Evolutionary conservation across 2,113 vertebrate species (phyloP).

Genomic region (Oreochromis aureus): DNA sequence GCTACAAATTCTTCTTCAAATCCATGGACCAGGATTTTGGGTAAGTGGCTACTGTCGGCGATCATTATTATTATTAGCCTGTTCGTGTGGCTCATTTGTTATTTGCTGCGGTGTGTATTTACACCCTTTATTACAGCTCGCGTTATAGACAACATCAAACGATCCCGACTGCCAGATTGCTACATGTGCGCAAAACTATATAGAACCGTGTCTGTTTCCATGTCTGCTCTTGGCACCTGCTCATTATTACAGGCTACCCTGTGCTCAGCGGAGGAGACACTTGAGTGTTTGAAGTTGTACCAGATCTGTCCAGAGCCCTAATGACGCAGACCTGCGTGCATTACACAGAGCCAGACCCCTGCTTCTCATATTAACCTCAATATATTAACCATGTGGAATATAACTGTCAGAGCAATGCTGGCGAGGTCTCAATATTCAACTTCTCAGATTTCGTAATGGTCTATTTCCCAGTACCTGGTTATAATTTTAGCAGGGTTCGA

Average conservation of each 20-base stretch:
- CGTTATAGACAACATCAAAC: neutral
- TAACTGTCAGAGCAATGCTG: neutral
- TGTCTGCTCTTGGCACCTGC: conserved; percentile 63
- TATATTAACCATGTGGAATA: neutral
- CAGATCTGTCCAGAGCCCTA: conserved; percentile 48
- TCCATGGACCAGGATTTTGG: conserved; percentile 99
- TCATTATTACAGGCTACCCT: conserved; percentile 44
- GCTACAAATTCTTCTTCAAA: conserved; percentile 99
- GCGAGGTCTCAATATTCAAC: neutral
- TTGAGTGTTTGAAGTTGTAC: conserved; percentile 56
- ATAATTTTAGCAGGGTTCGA: neutral
- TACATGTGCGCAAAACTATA: conserved; percentile 27
- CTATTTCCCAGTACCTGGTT: neutral
- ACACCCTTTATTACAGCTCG: neutral
- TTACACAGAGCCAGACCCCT: conserved; percentile 22
- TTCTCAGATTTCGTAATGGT: neutral
- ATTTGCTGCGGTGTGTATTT: neutral
- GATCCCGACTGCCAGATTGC: neutral
- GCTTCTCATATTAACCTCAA: neutral
- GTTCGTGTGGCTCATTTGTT: neutral
- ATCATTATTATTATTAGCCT: conserved; percentile 35
- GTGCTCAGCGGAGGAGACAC: conserved; percentile 41
- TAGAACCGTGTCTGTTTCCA: conserved; percentile 27
- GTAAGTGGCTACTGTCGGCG: conserved; percentile 70
- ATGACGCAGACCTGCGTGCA: conserved; percentile 46